Conservation (phyloP, 2,888 invertebrate species). For the Drosophila parthenogenetica region DNA sequence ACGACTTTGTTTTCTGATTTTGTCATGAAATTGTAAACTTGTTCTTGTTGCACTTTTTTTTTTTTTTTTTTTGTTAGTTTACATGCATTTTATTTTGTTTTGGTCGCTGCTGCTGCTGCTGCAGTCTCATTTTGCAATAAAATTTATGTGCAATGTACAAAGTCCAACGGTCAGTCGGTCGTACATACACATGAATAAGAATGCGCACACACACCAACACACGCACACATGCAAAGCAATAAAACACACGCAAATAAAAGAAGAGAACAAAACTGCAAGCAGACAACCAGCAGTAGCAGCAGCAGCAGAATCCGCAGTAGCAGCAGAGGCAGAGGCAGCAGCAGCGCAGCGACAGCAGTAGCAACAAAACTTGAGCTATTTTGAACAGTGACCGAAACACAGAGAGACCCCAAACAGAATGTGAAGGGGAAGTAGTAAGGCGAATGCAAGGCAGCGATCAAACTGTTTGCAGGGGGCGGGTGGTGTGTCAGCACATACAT, state of each 20-base stretch:
- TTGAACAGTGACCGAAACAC: conserved; percentile 55
- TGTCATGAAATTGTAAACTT: conserved; percentile 11
- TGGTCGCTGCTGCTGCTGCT: conserved; percentile 32
- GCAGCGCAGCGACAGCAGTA: conserved; percentile 14
- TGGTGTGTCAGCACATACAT: not conserved
- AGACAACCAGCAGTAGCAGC: conserved; percentile 11
- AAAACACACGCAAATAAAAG: conserved; percentile 43
- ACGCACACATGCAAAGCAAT: conserved; percentile 20
- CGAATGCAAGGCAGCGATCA: conserved; percentile 20
- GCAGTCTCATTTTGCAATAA: conserved; percentile 59
- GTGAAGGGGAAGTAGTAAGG: conserved; percentile 33
- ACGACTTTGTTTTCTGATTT: conserved; percentile 14
- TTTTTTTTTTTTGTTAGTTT: conserved; percentile 30
- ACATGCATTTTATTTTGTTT: conserved; percentile 49
- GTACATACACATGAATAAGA: conserved; percentile 25
- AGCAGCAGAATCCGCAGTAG: conserved; percentile 9
- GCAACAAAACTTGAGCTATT: conserved; percentile 52
- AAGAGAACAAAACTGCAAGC: conserved; percentile 49
- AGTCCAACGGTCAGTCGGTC: conserved; percentile 79
- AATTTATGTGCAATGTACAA: conserved; percentile 78
- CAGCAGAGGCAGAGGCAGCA: conserved; percentile 9
- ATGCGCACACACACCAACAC: conserved; percentile 13
- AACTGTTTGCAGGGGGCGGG: not conserved
- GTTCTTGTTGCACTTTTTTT: conserved; percentile 31
- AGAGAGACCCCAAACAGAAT: conserved; percentile 43